These are phyloP conservation scores for Etheostoma nigrum DNA, from an alignment of 2,797 vertebrate genomes.

Conservation along the genomic window DNA sequence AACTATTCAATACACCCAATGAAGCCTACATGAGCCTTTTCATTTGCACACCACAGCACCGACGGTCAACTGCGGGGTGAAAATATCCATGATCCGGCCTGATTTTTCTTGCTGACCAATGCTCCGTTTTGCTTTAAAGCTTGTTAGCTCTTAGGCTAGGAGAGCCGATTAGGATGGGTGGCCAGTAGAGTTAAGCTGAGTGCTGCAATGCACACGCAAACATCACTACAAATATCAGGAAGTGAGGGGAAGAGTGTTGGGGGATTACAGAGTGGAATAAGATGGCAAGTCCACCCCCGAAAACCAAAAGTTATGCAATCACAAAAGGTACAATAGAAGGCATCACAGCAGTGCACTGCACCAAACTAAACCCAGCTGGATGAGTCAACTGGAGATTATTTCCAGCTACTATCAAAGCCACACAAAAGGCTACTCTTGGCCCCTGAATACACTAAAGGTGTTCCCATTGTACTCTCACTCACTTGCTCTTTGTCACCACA, in stretches of 20 bases:
- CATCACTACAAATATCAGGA: slow-evolving; percentile 61
- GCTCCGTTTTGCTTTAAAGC: slow-evolving; percentile 63
- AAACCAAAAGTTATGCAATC: slow-evolving; percentile 56
- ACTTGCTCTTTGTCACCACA: slow-evolving; percentile 23
- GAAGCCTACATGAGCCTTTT: background rate
- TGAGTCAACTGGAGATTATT: slow-evolving; percentile 54
- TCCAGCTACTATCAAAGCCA: slow-evolving; percentile 30
- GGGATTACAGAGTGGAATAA: slow-evolving; percentile 41
- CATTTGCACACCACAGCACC: slow-evolving; percentile 27
- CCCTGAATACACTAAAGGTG: slow-evolving; percentile 35
- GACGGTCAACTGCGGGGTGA: slow-evolving; percentile 20
- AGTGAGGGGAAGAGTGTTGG: slow-evolving; percentile 19
- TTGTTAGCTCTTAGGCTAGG: slow-evolving; percentile 61
- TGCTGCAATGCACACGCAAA: slow-evolving; percentile 55
- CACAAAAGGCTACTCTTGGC: slow-evolving; percentile 24
- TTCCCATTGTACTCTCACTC: slow-evolving; percentile 34
- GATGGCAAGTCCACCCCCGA: slow-evolving; percentile 30
- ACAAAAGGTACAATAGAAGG: slow-evolving; percentile 31
- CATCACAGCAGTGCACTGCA: slow-evolving; percentile 15
- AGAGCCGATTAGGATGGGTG: slow-evolving; percentile 70
- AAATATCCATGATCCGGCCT: slow-evolving; percentile 36
- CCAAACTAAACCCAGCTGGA: slow-evolving; percentile 42
- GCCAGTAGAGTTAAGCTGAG: slow-evolving; percentile 64
- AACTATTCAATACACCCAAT: slow-evolving; percentile 11
- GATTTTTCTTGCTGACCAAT: slow-evolving; percentile 67